A percentile compares a stretch with the other conserved stretches of the same genome.
phyloP scores from a whole-genome alignment of 2,797 vertebrate species.

The Sebastes matsubarae region DNA sequence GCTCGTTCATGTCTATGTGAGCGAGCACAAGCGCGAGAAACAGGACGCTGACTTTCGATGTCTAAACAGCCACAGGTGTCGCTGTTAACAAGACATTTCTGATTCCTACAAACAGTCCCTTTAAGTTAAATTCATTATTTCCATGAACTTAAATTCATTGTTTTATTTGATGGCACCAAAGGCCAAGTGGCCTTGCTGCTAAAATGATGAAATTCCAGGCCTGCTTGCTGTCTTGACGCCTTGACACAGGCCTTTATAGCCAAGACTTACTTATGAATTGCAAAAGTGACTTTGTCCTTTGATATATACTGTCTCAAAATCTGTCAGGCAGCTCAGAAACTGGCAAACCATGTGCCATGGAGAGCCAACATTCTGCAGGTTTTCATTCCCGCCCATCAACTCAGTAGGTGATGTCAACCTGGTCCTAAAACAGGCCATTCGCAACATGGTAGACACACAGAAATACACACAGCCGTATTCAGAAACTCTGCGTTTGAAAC shows the following conservation, averaged over 20 bases:
- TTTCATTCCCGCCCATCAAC: neutral
- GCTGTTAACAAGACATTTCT: too few species aligned
- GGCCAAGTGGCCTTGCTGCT: neutral
- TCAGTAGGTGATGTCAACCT: neutral
- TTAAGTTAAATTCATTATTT: too few species aligned
- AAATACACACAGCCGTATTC: too few species aligned
- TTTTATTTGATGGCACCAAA: neutral
- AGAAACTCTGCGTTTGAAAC: too few species aligned
- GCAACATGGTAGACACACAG: neutral
- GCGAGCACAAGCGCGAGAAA: too few species aligned
- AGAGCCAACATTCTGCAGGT: neutral
- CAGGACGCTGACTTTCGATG: too few species aligned
- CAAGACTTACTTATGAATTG: neutral
- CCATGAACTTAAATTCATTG: too few species aligned
- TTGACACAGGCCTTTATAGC: neutral
- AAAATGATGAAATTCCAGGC: neutral
- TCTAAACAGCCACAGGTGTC: too few species aligned
- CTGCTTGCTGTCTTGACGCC: neutral
- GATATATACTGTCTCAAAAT: neutral
- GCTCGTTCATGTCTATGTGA: too few species aligned
- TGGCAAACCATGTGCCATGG: neutral
- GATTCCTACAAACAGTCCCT: too few species aligned
- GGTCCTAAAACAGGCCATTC: neutral
- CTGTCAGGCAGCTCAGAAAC: neutral
- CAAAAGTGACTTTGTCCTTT: neutral